Conservation (phyloP, 1,140 invertebrate genomes). For the Brachionus rubens region DNA sequence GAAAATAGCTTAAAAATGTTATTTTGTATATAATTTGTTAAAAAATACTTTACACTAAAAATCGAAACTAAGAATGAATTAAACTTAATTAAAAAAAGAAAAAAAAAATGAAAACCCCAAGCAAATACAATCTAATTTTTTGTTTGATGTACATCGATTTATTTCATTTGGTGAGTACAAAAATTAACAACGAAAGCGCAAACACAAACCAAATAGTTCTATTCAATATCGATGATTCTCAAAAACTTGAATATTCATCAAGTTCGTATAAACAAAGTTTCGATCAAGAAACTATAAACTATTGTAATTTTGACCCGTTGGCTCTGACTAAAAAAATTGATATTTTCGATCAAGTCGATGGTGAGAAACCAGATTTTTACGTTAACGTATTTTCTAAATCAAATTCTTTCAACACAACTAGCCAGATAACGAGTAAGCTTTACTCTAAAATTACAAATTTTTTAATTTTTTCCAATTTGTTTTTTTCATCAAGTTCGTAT, state of each 20-base stretch:
- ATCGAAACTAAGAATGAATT: too few species aligned
- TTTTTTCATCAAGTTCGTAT: conserved; percentile 25
- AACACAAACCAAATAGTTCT: conserved; percentile 6
- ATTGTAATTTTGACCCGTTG: conserved; percentile 34
- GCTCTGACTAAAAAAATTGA: conserved; percentile 25
- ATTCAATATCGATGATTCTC: conserved; percentile 33
- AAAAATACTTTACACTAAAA: too few species aligned
- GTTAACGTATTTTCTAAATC: conserved; percentile 19
- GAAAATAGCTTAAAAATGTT: too few species aligned
- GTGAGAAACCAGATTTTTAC: conserved; percentile 18
- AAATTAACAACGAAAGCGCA: too few species aligned
- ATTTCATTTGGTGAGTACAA: too few species aligned
- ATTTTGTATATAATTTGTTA: too few species aligned
- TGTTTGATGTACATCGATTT: too few species aligned
- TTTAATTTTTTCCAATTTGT: not conserved
- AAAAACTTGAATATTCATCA: conserved; percentile 29
- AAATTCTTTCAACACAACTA: conserved; percentile 3
- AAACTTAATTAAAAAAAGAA: too few species aligned
- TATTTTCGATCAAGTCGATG: not conserved
- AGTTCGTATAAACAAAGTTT: conserved; percentile 43
- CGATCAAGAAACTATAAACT: conserved; percentile 39
- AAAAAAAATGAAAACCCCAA: too few species aligned
- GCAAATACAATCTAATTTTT: too few species aligned
- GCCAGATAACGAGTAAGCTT: conserved; percentile 18
- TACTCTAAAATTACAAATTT: not conserved